A percentile compares a stretch with the other conserved stretches of the same genome.
Evolutionary conservation across 2,888 invertebrate species (phyloP).

Genomic region (Drosophila cognata): DNA sequence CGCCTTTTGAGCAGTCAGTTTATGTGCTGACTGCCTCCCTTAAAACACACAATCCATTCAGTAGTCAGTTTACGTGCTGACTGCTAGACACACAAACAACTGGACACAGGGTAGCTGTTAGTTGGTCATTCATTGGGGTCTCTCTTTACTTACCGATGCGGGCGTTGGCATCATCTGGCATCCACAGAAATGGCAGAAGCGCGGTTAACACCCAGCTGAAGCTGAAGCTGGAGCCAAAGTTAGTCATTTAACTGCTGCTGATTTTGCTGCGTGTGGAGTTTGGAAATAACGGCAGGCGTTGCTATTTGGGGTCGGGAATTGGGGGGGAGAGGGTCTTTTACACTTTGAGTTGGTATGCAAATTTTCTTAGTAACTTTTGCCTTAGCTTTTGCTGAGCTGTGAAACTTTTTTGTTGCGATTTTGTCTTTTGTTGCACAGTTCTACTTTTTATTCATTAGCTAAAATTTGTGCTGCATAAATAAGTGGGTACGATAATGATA

Average conservation of each 20-base stretch:
- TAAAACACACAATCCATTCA: too few relatives aligned
- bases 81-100: too few relatives aligned
- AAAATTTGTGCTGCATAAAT: slow-evolving; percentile 77
- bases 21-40: too few relatives aligned
- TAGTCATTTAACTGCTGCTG: slow-evolving; percentile 59
- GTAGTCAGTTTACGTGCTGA: too few relatives aligned
- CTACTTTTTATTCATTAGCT: slow-evolving; percentile 79
- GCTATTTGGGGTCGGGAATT: neutral
- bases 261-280: slow-evolving; percentile 8
- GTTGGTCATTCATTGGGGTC: slow-evolving; percentile 17
- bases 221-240: slow-evolving; percentile 57
- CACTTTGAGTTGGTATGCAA: slow-evolving; percentile 21
- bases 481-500: slow-evolving; percentile 69
- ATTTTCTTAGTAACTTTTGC: slow-evolving; percentile 59
- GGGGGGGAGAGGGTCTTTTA: slow-evolving; percentile 18
- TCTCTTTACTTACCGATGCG: slow-evolving; percentile 82
- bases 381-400: slow-evolving; percentile 41
- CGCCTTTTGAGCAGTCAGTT: too few relatives aligned
- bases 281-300: neutral
- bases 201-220: slow-evolving; percentile 62
- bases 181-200: slow-evolving; percentile 69
- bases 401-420: slow-evolving; percentile 48
- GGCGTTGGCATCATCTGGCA: slow-evolving; percentile 80
- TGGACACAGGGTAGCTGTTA: slow-evolving; percentile 28
- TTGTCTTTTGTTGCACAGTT: slow-evolving; percentile 54